Conservation (phyloP, 2,113 vertebrate genomes). For the Triplophysa rosa region DNA sequence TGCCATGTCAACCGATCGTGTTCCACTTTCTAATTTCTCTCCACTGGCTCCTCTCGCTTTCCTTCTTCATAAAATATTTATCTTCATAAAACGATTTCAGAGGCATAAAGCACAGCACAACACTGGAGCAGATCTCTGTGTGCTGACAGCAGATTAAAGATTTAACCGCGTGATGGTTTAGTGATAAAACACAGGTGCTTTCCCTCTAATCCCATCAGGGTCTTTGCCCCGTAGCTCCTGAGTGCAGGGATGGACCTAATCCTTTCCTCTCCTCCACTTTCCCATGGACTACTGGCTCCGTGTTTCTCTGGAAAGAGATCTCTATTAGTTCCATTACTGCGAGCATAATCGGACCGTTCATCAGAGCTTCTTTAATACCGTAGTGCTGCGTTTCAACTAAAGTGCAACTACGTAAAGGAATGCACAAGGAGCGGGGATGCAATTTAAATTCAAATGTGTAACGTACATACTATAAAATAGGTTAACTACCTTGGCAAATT, state of each 20-base stretch:
- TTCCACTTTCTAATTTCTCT: background rate
- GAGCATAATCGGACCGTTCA: constrained; percentile 38
- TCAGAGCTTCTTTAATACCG: background rate
- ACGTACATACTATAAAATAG: background rate
- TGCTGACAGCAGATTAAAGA: constrained; percentile 32
- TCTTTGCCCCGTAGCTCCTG: constrained; percentile 20
- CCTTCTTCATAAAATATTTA: background rate
- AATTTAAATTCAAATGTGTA: background rate
- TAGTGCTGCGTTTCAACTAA: constrained; percentile 17
- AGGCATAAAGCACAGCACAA: constrained; percentile 1
- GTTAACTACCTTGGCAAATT: background rate
- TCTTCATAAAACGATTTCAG: background rate
- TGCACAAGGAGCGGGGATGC: background rate
- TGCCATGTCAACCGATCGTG: background rate
- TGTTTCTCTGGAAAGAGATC: constrained; percentile 32
- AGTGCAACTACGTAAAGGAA: constrained; percentile 11
- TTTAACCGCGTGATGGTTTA: constrained; percentile 22
- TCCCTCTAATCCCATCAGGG: constrained; percentile 32
- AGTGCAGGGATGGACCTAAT: constrained; percentile 33
- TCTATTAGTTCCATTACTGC: constrained; percentile 47
- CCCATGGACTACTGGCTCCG: constrained; percentile 32
- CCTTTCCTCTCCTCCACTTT: constrained; percentile 33
- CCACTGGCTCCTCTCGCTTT: background rate
- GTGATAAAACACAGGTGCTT: constrained; percentile 45
- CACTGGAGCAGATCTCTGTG: background rate